Percentiles rank a stretch among this genome's conserved stretches.
Evolutionary conservation across 1,140 invertebrate genomes (phyloP).

Genomic region (Drosophila pectinifera): DNA sequence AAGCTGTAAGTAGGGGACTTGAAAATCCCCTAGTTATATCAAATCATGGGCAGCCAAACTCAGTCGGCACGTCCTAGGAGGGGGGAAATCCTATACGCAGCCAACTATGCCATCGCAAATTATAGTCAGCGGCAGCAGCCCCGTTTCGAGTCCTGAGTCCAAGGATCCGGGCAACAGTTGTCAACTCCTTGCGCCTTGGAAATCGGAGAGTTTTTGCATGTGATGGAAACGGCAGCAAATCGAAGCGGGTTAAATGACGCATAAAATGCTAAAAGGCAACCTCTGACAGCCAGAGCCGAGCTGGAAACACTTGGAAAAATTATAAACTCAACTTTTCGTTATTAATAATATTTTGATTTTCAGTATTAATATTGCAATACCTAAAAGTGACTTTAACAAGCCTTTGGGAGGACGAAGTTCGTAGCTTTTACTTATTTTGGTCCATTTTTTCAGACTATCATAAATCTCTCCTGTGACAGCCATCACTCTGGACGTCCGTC

Average conservation of each 20-base stretch:
- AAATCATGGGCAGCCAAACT: slow-evolving; percentile 35
- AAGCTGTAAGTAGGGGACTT: slow-evolving; percentile 4
- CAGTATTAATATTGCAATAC: too few species aligned
- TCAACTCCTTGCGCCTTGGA: slow-evolving; percentile 36
- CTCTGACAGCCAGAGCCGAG: slow-evolving; percentile 5
- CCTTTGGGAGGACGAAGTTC: too few species aligned
- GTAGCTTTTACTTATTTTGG: too few species aligned
- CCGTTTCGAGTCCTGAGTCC: slow-evolving; percentile 4
- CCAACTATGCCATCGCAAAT: slow-evolving; percentile 45
- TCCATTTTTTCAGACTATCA: too few species aligned
- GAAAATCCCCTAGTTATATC: slow-evolving; percentile 7
- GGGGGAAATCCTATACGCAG: slow-evolving; percentile 42
- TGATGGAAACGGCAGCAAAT: slow-evolving; percentile 49
- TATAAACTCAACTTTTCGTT: not conserved
- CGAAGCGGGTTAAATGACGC: slow-evolving; percentile 70
- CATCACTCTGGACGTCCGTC: too few species aligned
- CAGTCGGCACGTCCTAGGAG: slow-evolving; percentile 17
- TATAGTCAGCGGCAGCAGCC: slow-evolving; percentile 33
- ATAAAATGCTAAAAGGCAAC: slow-evolving; percentile 59
- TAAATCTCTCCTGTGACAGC: too few species aligned
- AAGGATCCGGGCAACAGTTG: slow-evolving; percentile 55
- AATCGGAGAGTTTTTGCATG: slow-evolving; percentile 41
- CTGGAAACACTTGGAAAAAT: slow-evolving; percentile 1
- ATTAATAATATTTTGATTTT: not conserved
- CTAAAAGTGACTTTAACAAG: too few species aligned